Percentiles rank a stretch among this genome's conserved stretches.
Evolutionary conservation across 2,888 invertebrate species (phyloP).

Genomic region (Eurytoma californica): DNA sequence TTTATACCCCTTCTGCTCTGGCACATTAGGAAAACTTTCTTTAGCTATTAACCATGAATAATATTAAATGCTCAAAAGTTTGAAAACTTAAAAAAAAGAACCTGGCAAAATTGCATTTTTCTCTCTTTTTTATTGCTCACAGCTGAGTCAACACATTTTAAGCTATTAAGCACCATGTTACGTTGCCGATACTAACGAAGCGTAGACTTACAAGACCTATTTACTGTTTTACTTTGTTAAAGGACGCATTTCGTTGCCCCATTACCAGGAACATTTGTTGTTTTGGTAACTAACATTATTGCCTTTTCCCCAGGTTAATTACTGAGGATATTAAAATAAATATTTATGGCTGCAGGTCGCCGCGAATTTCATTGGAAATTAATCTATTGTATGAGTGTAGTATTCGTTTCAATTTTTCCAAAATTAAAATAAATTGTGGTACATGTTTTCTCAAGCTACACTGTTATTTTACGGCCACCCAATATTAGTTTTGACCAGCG

Average conservation of each 20-base stretch:
- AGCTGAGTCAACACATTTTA: constrained; percentile 7
- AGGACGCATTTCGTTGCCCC: too few relatives aligned
- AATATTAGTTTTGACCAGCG: too few relatives aligned
- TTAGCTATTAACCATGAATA: constrained; percentile 44
- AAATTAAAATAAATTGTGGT: neutral
- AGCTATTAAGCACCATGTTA: neutral
- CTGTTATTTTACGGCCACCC: too few relatives aligned
- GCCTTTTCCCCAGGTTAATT: neutral
- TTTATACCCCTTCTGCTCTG: constrained; percentile 19
- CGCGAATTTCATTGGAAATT: neutral
- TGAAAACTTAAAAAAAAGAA: constrained; percentile 34
- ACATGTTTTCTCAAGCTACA: too few relatives aligned
- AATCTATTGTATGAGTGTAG: too few relatives aligned
- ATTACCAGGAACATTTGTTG: too few relatives aligned
- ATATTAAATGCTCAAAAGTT: constrained; percentile 33
- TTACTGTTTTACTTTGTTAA: too few relatives aligned
- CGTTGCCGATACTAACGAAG: neutral
- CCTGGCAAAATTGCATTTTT: constrained; percentile 21
- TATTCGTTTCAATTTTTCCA: neutral
- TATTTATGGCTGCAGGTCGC: neutral
- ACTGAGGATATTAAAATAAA: neutral
- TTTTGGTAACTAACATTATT: neutral
- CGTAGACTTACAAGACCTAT: too few relatives aligned
- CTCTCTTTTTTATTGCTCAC: neutral
- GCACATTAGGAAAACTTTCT: constrained; percentile 32